These are phyloP conservation scores for Entomobrya multifasciata DNA, from an alignment of 2,888 invertebrate species.

Conservation along the genomic window DNA sequence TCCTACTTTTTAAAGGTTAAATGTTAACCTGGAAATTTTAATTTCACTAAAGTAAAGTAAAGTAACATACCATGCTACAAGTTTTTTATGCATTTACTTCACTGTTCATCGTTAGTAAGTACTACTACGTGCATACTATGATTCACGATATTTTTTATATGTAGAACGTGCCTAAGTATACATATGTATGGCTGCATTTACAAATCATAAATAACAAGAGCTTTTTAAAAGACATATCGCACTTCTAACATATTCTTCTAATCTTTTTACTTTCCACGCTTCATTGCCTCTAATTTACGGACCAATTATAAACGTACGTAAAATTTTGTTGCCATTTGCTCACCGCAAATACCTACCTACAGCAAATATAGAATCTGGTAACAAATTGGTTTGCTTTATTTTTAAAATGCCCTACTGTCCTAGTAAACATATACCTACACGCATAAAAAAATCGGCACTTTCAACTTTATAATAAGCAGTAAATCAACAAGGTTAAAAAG, in stretches of 20 bases:
- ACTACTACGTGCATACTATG: too few relatives aligned
- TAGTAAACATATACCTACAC: not conserved
- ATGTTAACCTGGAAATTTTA: too few relatives aligned
- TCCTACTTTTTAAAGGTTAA: too few relatives aligned
- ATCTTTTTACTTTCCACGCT: not conserved
- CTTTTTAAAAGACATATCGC: too few relatives aligned
- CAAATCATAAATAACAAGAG: too few relatives aligned
- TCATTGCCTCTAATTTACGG: not conserved
- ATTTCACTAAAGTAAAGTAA: too few relatives aligned
- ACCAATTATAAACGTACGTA: not conserved
- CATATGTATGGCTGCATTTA: too few relatives aligned
- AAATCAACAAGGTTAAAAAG: conserved; percentile 81
- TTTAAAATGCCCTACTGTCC: not conserved
- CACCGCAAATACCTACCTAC: not conserved
- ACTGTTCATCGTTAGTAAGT: too few relatives aligned
- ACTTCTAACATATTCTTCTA: not conserved
- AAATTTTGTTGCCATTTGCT: not conserved
- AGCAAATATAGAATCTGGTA: not conserved
- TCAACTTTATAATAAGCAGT: not conserved
- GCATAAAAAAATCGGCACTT: not conserved
- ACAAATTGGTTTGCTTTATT: conserved; percentile 15
- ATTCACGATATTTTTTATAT: too few relatives aligned
- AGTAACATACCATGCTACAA: too few relatives aligned
- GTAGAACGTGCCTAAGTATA: too few relatives aligned
- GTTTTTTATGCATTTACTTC: too few relatives aligned